Base-by-base conservation (phyloP, 2,797 vertebrate genomes). In the Hirundo rustica region DNA sequence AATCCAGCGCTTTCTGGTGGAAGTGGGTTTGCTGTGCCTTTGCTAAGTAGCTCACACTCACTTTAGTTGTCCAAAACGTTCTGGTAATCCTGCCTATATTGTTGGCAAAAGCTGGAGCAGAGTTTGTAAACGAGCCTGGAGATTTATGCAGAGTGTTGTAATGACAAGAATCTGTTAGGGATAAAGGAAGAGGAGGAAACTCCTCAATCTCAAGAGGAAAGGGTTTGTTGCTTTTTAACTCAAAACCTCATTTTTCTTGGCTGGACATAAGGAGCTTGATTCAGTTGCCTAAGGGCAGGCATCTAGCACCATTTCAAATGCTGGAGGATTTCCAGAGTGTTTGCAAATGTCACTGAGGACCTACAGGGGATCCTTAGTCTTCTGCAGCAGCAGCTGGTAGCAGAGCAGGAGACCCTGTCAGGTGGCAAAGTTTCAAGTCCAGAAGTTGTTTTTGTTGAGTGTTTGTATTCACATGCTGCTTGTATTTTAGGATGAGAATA, bases 341-440 rank as follows among this genome's bases (percentile, higher is more conserved):
- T 93, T 66, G 84, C 81, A 95, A 73, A 51, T 61, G 29, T 67
- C 50, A 61, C 34, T 1, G 4, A 27, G 47, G 42, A 47, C 30
- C 66, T 89, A 42, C 32, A 68, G 75, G 72, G 92, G 54, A 42
- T 60, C 16, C 0, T 2, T 32, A 58, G 58, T 83, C 48, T 83
- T 67, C 71, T 83, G 34, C 50, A 61, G 61, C 61, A 80, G 61
- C 91, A 91, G 87, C 82, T 92, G 85, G 75, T 85, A 71, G 68
- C 76, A 85, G 83, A 89, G 79, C 66, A 81, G 76, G 51, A 70
- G 85, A 89, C 68, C 79, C 89, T 75, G 44, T 94, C 66, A 84
- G 36, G 80, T 90, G 88, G 73, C 79, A 72, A 27, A 61, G 50
- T 68, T 81, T 92, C 58, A 90, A 92, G 73, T 23, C 53, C 66